Evolutionary conservation across 2,888 invertebrate genomes (phyloP).

Genomic region (Atethmia centrago): DNA sequence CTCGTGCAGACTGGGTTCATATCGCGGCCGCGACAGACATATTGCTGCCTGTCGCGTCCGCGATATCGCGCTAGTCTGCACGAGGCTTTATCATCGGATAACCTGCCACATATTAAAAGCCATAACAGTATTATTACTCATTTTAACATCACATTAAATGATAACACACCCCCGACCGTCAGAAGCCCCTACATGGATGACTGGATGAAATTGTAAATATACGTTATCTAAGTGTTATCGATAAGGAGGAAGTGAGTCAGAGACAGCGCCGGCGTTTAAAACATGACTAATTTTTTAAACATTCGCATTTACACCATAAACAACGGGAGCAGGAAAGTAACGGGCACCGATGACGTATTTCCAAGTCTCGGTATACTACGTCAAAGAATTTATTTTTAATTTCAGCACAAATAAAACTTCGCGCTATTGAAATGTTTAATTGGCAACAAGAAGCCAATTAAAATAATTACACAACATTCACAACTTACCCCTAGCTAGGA

Average conservation of each 20-base stretch:
- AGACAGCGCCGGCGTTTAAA: slow-evolving; percentile 59
- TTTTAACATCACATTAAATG: slow-evolving; percentile 21
- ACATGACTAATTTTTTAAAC: slow-evolving; percentile 55
- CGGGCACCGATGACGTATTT: slow-evolving; percentile 47
- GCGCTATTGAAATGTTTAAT: slow-evolving; percentile 7
- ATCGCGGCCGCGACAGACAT: too few relatives aligned
- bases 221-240: slow-evolving; percentile 53
- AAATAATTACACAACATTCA: slow-evolving; percentile 19
- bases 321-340: slow-evolving; percentile 49
- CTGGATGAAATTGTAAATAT: slow-evolving; percentile 54
- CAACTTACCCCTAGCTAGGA: neutral
- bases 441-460: slow-evolving; percentile 6
- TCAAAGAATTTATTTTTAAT: slow-evolving; percentile 1
- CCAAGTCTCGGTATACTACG: slow-evolving; percentile 5
- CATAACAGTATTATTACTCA: slow-evolving; percentile 36
- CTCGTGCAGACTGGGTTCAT: too few relatives aligned
- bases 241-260: slow-evolving; percentile 62
- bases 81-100: slow-evolving; percentile 2
- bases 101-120: slow-evolving; percentile 17
- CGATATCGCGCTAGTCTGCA: too few relatives aligned
- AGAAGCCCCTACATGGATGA: slow-evolving; percentile 40
- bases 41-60: too few relatives aligned
- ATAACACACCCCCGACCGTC: slow-evolving; percentile 34
- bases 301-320: slow-evolving; percentile 35
- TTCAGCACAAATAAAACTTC: neutral